These are phyloP conservation scores for Melieria omissa DNA, from an alignment of 2,888 invertebrate species.

Conservation along the genomic window DNA sequence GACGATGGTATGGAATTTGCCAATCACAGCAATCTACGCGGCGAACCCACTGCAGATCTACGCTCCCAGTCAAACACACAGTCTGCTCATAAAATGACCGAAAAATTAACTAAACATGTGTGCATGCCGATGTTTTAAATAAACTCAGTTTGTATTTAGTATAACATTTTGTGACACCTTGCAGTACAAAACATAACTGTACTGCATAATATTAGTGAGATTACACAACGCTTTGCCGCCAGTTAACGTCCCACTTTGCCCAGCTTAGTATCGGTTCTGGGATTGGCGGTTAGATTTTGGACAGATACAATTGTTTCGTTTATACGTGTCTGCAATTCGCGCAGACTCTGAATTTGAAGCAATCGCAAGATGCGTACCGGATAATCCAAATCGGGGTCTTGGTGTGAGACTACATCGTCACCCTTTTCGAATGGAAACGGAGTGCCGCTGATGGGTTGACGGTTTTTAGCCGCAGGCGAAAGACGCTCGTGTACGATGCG, in stretches of 20 bases:
- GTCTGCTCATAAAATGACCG: conserved; percentile 54
- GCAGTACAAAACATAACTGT: not conserved
- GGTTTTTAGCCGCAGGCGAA: conserved; percentile 68
- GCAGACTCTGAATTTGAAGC: conserved; percentile 71
- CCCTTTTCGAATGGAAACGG: conserved; percentile 77
- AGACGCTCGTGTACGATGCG: conserved; percentile 73
- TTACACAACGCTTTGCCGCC: not conserved
- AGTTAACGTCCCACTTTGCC: conserved; percentile 83
- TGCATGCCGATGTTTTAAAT: not conserved
- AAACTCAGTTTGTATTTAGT: not conserved
- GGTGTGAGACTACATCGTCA: conserved; percentile 71
- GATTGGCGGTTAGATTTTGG: conserved; percentile 94
- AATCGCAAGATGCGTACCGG: conserved; percentile 83
- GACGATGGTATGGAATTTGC: conserved; percentile 99
- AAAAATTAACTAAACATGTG: conserved; percentile 27
- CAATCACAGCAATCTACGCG: conserved; percentile 92
- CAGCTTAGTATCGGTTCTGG: conserved; percentile 93
- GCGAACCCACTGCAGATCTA: conserved; percentile 86
- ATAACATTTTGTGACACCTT: not conserved
- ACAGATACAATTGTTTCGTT: conserved; percentile 94
- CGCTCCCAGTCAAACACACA: conserved; percentile 69
- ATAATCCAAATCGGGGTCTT: conserved; percentile 74
- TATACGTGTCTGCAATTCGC: conserved; percentile 85
- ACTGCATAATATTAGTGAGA: not conserved
- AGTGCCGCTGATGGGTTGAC: conserved; percentile 67